These are phyloP conservation scores for Drosophila prosaltans DNA, from an alignment of 1,140 invertebrate genomes.

Conservation along the genomic window DNA sequence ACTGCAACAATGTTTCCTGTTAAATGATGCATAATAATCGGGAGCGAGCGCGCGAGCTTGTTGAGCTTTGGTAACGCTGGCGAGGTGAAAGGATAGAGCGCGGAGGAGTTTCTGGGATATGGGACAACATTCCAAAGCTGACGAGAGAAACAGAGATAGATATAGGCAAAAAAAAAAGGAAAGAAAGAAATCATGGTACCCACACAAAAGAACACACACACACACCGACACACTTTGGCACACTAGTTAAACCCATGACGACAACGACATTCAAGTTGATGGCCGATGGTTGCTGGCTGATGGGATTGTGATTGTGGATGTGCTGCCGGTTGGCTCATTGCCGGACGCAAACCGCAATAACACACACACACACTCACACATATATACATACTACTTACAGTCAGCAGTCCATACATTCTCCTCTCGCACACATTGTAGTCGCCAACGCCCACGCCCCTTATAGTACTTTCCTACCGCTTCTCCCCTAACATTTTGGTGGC, in stretches of 20 bases:
- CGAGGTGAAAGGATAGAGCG: constrained; percentile 45
- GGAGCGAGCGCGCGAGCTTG: constrained; percentile 40
- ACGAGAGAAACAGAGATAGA: constrained; percentile 2
- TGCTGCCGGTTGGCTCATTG: constrained; percentile 44
- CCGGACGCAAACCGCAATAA: constrained; percentile 53
- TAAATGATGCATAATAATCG: constrained; percentile 80
- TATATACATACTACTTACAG: background rate
- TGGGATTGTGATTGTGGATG: constrained; percentile 54
- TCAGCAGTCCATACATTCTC: constrained; percentile 14
- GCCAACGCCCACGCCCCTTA: constrained; percentile 25
- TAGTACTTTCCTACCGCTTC: background rate
- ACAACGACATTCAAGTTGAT: constrained; percentile 38
- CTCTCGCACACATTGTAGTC: constrained; percentile 18
- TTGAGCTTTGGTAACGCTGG: constrained; percentile 58
- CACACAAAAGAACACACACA: constrained; percentile 28
- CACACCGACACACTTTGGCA: no score
- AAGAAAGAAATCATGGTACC: constrained; percentile 65
- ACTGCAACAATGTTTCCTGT: constrained; percentile 80
- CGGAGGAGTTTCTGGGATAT: constrained; percentile 46
- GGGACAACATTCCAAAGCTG: constrained; percentile 54
- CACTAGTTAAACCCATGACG: constrained; percentile 23
- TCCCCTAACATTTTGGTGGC: constrained; percentile 3
- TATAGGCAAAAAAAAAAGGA: constrained; percentile 25
- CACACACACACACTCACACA: constrained; percentile 30
- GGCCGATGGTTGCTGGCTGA: constrained; percentile 35